Base-by-base conservation (phyloP, 2,888 invertebrate species). In the Rhyacophila evoluta region DNA sequence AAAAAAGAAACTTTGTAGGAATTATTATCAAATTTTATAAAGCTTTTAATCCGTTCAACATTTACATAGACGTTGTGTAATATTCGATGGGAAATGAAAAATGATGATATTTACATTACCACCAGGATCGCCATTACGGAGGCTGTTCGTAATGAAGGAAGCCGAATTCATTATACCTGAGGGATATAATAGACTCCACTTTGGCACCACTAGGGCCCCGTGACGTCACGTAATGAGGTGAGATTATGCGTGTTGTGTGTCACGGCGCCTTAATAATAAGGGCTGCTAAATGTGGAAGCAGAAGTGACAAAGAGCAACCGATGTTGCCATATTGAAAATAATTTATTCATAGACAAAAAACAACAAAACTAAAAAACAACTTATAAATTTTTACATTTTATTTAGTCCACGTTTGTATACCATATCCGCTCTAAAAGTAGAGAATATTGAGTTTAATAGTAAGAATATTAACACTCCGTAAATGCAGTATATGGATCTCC, bases 211-310 rank as follows among this genome's bases (percentile, higher is more conserved):
- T 1, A 25, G 55, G 19, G 55, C 10, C 27, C 19, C 55, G 38
- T 75, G 75, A 72, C 72, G 80, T 75, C 72, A 76, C 67, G 28
- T 81, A 81, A 81, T 81, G 81, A 71, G 71, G 41, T 27, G 15
- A 74, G 77, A 81, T 81, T 81, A 81, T 81, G 81, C 81, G 77
- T 79, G 77, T 79, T 72, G 74, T 81, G 37, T 74, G 77, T 72
- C 77, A 74, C 67, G 15, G 72, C 37, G 41, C 75, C 77, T 81
- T 81, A 79, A 81, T 81, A 81, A 81, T 81, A 79, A 81, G 74
- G 81, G 79, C 33, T 72, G 71, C 77, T 81, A 74, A 81, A 81
- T 81, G 79, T 68, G 79, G 74, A 36, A 79, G 71, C 79, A 70
- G 37, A 19, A 39, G 6, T 15, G 15, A 8, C n/a, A 39, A 67